Evolutionary conservation across 2,113 vertebrate species (phyloP).

Genomic region (Mustela lutreola): DNA sequence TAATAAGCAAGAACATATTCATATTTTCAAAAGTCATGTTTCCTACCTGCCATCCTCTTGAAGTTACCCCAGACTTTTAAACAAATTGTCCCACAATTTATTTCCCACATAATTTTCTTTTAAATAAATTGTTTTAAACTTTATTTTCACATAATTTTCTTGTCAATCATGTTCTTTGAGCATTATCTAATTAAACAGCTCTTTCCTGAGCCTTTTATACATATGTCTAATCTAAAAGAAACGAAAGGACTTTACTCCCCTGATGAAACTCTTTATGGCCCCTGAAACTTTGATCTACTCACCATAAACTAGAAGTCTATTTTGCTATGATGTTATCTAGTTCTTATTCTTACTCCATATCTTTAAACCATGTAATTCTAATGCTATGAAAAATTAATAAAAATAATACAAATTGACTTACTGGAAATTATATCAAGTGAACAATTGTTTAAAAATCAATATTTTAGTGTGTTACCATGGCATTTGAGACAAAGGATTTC

Average conservation of each 20-base stretch:
- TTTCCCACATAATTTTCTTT: not conserved
- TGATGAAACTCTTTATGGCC: constrained; percentile 45
- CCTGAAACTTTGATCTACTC: constrained; percentile 63
- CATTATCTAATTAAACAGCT: constrained; percentile 59
- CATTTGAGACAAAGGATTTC: not conserved
- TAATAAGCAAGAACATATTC: not conserved
- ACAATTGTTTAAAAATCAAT: not conserved
- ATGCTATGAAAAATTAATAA: constrained; percentile 15
- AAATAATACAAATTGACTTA: not conserved
- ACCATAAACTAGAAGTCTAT: not conserved
- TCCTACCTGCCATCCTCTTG: not conserved
- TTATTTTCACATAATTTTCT: constrained; percentile 8
- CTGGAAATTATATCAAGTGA: not conserved
- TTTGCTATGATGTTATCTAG: not conserved
- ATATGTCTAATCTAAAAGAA: constrained; percentile 66
- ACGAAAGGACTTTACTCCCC: constrained; percentile 70
- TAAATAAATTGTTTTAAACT: constrained; percentile 28
- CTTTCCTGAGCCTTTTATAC: not conserved
- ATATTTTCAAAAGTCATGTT: not conserved
- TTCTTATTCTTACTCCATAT: constrained; percentile 19
- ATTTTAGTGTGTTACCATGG: not conserved
- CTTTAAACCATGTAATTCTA: constrained; percentile 14
- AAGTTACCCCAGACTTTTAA: not conserved
- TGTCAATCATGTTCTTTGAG: not conserved
- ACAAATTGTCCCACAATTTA: not conserved